Conservation (phyloP, 2,113 vertebrate genomes). For the Cynoglossus semilaevis region DNA sequence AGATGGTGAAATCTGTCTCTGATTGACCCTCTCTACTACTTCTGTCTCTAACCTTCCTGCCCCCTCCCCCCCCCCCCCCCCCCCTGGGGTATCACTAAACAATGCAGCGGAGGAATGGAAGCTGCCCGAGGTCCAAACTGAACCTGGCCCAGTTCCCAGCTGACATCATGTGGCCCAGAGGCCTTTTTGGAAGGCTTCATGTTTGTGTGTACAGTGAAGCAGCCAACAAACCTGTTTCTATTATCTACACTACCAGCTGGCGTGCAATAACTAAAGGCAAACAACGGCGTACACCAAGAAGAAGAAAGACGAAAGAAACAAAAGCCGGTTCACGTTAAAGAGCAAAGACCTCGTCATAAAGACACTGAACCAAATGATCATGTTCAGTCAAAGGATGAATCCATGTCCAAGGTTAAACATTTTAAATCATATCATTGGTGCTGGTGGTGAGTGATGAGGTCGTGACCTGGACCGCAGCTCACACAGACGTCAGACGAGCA, state of each 20-base stretch:
- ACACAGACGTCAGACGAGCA: conserved; percentile 8
- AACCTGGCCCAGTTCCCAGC: conserved; percentile 57
- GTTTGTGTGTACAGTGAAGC: conserved; percentile 38
- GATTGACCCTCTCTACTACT: not conserved
- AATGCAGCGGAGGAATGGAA: conserved; percentile 32
- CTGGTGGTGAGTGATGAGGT: not conserved
- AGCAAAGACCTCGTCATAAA: conserved; percentile 15
- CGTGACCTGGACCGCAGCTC: not conserved
- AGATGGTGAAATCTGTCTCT: conserved; percentile 13
- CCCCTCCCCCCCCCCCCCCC: not conserved
- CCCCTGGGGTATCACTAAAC: conserved; percentile 7
- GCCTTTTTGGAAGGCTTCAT: conserved; percentile 36
- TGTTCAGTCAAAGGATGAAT: too few species aligned
- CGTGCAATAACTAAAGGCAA: conserved; percentile 46
- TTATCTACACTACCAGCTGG: conserved; percentile 30
- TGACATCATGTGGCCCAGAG: conserved; percentile 33
- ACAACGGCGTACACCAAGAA: conserved; percentile 31
- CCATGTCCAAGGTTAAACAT: too few species aligned
- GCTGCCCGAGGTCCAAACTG: conserved; percentile 37
- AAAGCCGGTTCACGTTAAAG: conserved; percentile 2
- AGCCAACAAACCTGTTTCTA: conserved; percentile 52
- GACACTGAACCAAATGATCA: not conserved
- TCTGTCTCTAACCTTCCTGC: not conserved
- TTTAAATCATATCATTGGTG: not conserved
- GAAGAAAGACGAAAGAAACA: conserved; percentile 21